Evolutionary conservation across 2,888 invertebrate species (phyloP).

Genomic region (Nomada lathburiana): DNA sequence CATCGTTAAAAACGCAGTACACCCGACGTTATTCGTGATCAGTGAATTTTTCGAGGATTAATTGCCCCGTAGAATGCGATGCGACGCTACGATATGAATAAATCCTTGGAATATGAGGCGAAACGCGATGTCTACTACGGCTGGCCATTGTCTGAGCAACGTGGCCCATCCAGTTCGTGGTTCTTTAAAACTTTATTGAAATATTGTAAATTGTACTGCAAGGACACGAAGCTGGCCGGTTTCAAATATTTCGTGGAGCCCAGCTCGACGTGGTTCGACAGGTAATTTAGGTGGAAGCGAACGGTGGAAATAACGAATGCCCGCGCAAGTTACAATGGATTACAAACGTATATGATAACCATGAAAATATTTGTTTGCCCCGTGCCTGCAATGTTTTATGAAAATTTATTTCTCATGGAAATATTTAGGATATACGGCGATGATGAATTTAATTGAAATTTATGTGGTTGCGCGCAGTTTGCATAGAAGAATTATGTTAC

Average conservation of each 20-base stretch:
- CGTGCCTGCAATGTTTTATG: not conserved
- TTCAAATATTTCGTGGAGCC: constrained; percentile 73
- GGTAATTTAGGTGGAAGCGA: constrained; percentile 59
- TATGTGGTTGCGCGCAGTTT: not conserved
- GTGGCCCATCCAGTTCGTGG: not conserved
- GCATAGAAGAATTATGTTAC: not conserved
- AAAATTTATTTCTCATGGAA: constrained; percentile 2
- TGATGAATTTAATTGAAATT: constrained; percentile 1
- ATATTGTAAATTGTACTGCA: constrained; percentile 71
- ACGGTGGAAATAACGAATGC: not conserved
- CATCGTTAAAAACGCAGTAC: not conserved
- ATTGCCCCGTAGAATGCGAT: constrained; percentile 38
- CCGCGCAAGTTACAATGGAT: not conserved
- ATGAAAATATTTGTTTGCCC: not conserved
- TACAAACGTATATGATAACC: not conserved
- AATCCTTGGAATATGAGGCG: constrained; percentile 22
- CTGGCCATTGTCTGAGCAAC: constrained; percentile 28
- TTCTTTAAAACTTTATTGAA: constrained; percentile 43
- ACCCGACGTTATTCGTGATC: not conserved
- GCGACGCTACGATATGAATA: constrained; percentile 35
- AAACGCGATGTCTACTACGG: not conserved
- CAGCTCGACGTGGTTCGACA: constrained; percentile 73
- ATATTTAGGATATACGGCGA: not conserved
- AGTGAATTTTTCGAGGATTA: not conserved
- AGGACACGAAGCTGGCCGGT: constrained; percentile 72